A percentile compares a stretch with the other conserved stretches of the same genome.
phyloP scores from a whole-genome alignment of 2,113 vertebrate species.

The Chrysemys picta region DNA sequence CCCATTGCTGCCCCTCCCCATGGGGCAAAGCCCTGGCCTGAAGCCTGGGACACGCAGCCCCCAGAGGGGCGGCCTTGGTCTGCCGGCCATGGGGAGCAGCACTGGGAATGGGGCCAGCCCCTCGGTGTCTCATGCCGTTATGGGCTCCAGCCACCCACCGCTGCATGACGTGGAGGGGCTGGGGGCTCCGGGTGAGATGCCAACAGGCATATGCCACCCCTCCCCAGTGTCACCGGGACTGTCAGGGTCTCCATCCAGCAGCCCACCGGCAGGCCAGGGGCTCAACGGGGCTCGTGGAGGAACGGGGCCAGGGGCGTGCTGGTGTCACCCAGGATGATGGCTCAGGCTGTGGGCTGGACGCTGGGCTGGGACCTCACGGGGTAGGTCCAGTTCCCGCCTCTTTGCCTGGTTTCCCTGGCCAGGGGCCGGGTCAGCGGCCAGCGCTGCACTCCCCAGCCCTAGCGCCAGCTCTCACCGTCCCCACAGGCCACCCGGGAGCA shows the following conservation, averaged over 20 bases:
- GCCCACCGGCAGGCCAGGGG: too few relatives aligned
- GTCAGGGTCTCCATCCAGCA: too few relatives aligned
- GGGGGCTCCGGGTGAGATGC: too few relatives aligned
- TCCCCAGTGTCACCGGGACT: too few relatives aligned
- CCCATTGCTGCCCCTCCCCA: too few relatives aligned
- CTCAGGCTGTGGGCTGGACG: neutral
- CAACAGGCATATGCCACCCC: too few relatives aligned
- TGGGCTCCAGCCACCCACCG: neutral
- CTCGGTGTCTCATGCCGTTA: too few relatives aligned
- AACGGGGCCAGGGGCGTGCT: neutral
- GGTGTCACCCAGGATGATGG: neutral
- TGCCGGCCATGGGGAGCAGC: neutral
- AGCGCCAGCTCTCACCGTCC: conserved; percentile 72
- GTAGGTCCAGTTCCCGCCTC: too few relatives aligned
- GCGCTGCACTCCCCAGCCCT: neutral
- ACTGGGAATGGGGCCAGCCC: neutral
- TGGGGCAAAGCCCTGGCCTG: too few relatives aligned
- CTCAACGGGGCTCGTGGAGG: neutral
- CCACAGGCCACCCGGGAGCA: conserved; percentile 81
- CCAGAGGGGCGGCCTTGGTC: neutral
- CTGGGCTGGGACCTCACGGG: neutral
- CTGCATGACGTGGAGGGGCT: too few relatives aligned
- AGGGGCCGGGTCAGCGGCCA: too few relatives aligned
- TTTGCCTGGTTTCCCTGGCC: neutral
- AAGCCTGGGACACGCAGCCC: neutral